Evolutionary conservation across 2,797 vertebrate species (phyloP).

Genomic region (Phataginus tricuspis): DNA sequence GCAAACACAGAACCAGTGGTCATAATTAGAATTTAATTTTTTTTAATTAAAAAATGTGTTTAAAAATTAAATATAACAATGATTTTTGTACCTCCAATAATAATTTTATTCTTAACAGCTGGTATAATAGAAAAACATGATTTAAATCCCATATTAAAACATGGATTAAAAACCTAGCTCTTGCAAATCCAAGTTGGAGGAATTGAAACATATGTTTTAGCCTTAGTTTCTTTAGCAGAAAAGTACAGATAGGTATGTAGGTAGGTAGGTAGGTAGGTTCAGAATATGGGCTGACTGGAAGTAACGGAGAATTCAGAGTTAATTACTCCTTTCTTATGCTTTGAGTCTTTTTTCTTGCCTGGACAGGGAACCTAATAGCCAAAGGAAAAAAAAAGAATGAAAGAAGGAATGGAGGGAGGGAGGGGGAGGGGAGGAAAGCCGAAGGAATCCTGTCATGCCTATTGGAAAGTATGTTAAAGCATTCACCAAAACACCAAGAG

Average conservation of each 20-base stretch:
- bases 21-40: conserved; percentile 13
- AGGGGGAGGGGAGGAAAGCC: too few relatives aligned
- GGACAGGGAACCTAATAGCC: neutral
- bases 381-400: neutral
- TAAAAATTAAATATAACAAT: conserved; percentile 13
- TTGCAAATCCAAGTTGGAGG: neutral
- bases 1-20: neutral
- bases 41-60: conserved; percentile 23
- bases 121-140: neutral
- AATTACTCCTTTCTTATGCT: neutral
- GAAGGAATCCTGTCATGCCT: neutral
- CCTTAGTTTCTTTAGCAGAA: neutral
- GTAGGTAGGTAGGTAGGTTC: neutral
- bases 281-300: neutral
- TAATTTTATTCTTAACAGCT: neutral
- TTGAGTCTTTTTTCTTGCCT: neutral
- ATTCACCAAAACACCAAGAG: neutral
- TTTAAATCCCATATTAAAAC: neutral
- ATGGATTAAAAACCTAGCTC: neutral
- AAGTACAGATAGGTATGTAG: neutral
- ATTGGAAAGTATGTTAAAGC: neutral
- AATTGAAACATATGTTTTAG: neutral
- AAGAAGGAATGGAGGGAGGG: neutral
- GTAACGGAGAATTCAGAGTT: neutral
- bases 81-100: neutral